phyloP scores from a whole-genome alignment of 2,113 vertebrate genomes.

The Charina bottae region DNA sequence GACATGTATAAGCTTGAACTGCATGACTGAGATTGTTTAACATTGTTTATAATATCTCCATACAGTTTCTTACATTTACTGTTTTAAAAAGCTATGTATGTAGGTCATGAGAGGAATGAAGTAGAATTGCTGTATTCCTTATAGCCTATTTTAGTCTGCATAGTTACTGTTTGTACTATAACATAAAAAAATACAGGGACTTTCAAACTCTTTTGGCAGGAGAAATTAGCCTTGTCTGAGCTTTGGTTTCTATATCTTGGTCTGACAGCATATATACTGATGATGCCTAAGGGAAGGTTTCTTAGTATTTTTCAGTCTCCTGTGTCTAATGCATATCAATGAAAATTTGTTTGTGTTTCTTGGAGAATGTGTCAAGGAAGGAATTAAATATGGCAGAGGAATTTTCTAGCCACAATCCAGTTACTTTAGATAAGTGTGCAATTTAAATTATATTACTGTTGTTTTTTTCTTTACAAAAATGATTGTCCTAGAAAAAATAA shows the following conservation, averaged over 20 bases:
- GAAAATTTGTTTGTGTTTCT: rapidly evolving
- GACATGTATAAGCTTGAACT: not conserved
- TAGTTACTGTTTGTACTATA: not conserved
- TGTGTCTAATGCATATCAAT: not conserved
- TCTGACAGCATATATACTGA: rapidly evolving
- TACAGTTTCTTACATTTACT: not conserved
- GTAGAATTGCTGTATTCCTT: not conserved
- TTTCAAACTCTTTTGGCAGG: not conserved
- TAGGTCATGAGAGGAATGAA: not conserved
- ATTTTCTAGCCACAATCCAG: not conserved
- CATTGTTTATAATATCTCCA: not conserved
- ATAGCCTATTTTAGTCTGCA: not conserved
- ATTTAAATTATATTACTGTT: not conserved
- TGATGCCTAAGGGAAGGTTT: not conserved
- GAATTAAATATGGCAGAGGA: not conserved
- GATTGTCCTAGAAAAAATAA: not conserved
- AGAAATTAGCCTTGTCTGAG: not conserved
- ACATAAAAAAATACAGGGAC: not conserved
- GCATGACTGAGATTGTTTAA: not conserved
- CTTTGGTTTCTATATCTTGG: not conserved
- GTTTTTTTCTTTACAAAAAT: no score
- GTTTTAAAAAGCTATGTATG: not conserved
- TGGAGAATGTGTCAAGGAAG: not conserved
- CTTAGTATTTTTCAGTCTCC: not conserved
- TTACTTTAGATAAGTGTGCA: not conserved